These are phyloP conservation scores for Tiliqua scincoides DNA, from an alignment of 2,113 vertebrate genomes.

Conservation along the genomic window DNA sequence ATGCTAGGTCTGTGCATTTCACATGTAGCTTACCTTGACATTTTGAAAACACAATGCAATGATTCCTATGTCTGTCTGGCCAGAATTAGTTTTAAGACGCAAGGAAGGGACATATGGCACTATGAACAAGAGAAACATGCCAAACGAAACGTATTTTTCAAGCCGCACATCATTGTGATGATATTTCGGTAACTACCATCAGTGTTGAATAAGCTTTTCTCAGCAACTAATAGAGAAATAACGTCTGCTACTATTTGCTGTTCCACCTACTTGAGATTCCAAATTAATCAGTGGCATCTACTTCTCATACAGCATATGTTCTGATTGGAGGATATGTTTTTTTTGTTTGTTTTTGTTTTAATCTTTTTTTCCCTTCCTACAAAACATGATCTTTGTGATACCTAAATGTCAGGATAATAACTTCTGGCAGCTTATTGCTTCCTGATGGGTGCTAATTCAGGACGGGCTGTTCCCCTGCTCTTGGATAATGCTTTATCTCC, in stretches of 20 bases:
- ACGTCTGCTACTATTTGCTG: neutral
- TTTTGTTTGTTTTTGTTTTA: neutral
- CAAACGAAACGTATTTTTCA: neutral
- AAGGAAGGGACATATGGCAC: neutral
- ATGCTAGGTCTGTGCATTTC: too few species aligned
- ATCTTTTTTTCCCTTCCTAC: neutral
- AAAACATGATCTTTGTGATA: conserved; percentile 6
- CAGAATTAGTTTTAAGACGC: neutral
- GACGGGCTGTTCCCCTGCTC: neutral
- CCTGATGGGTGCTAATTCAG: conserved; percentile 31
- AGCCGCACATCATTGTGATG: neutral
- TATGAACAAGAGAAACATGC: neutral
- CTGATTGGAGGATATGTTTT: neutral
- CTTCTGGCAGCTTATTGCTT: conserved; percentile 1
- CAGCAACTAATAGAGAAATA: neutral
- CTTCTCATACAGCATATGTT: neutral
- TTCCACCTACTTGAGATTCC: neutral
- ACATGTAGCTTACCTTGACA: neutral
- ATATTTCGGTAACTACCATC: neutral
- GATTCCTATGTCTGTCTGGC: too few species aligned
- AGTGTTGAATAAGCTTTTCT: neutral
- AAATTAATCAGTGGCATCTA: conserved; percentile 2
- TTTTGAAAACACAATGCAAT: neutral
- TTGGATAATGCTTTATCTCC: conserved; percentile 19
- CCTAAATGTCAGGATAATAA: conserved; percentile 22